Evolutionary conservation across 2,888 invertebrate genomes (phyloP).

Genomic region (Malthinus seriepunctatus): DNA sequence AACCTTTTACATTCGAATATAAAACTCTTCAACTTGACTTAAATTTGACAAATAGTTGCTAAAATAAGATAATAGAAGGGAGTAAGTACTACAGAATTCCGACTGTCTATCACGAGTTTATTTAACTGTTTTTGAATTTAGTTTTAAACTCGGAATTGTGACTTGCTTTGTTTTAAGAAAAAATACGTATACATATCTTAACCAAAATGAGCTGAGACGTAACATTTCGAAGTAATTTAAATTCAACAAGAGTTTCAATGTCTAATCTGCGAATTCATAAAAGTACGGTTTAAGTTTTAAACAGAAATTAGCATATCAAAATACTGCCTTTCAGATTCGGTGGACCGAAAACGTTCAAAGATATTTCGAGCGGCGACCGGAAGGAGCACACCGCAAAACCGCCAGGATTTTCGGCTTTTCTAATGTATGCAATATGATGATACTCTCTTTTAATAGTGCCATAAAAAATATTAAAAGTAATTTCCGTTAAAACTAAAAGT

Average conservation of each 20-base stretch:
- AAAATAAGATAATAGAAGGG: no score
- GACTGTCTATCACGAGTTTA: no score
- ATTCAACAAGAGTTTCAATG: conserved; percentile 33
- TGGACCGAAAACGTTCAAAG: conserved; percentile 44
- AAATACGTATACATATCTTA: conserved; percentile 2
- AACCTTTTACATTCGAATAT: no score
- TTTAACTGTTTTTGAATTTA: not conserved
- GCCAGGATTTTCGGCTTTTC: no score
- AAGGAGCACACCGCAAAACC: conserved; percentile 9
- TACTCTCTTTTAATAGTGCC: not conserved
- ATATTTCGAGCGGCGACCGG: conserved; percentile 39
- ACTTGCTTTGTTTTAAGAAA: not conserved
- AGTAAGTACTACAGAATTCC: no score
- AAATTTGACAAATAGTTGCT: no score
- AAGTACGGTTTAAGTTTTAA: conserved; percentile 44
- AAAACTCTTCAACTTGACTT: no score
- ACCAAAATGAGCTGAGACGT: conserved; percentile 20
- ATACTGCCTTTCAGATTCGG: conserved; percentile 36
- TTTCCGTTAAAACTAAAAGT: conserved; percentile 11
- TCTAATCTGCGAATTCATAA: conserved; percentile 35
- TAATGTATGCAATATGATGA: no score
- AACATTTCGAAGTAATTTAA: conserved; percentile 25
- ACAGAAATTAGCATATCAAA: conserved; percentile 43
- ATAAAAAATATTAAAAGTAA: conserved; percentile 9
- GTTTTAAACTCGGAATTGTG: not conserved